Percentiles rank a stretch among this genome's conserved stretches.
phyloP scores from a whole-genome alignment of 1,140 invertebrate species.

The Cylas formicarius region DNA sequence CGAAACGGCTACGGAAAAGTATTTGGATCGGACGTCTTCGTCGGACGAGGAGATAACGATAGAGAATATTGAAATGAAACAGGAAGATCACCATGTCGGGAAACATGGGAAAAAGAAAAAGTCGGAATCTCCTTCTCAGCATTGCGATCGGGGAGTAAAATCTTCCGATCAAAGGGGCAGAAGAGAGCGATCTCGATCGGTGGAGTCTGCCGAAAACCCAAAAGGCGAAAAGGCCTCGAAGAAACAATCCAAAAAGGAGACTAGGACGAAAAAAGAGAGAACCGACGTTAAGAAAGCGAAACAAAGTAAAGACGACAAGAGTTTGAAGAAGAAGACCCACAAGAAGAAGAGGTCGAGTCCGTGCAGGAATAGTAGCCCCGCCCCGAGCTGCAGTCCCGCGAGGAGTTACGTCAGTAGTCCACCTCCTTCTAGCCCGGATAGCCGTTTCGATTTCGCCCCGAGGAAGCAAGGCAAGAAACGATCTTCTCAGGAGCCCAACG shows the following conservation, averaged over 20 bases:
- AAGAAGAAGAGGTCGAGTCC: conserved; percentile 31
- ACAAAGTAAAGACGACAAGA: conserved; percentile 38
- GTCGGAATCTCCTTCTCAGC: conserved; percentile 8
- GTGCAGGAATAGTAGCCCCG: conserved; percentile 42
- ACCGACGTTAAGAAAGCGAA: conserved; percentile 37
- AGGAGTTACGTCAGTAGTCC: conserved; percentile 34
- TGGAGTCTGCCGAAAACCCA: conserved; percentile 22
- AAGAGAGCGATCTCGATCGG: conserved; percentile 23
- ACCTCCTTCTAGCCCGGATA: conserved; percentile 25
- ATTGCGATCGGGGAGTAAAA: conserved; percentile 23
- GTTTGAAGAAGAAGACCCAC: conserved; percentile 12
- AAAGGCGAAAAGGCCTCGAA: conserved; percentile 21
- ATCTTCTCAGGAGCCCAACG: conserved; percentile 8
- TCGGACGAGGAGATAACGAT: conserved; percentile 68
- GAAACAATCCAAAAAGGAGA: conserved; percentile 36
- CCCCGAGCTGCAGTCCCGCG: conserved; percentile 39
- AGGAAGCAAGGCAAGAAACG: conserved; percentile 17
- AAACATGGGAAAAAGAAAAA: conserved; percentile 17
- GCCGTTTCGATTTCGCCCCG: conserved; percentile 20
- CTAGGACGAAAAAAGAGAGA: conserved; percentile 36
- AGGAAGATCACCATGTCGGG: conserved; percentile 12
- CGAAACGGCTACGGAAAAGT: conserved; percentile 68
- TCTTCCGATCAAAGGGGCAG: conserved; percentile 33
- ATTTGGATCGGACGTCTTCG: conserved; percentile 69
- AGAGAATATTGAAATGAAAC: conserved; percentile 46